Base-by-base conservation (phyloP, 1,140 invertebrate genomes). In the Ectropis grisescens region DNA sequence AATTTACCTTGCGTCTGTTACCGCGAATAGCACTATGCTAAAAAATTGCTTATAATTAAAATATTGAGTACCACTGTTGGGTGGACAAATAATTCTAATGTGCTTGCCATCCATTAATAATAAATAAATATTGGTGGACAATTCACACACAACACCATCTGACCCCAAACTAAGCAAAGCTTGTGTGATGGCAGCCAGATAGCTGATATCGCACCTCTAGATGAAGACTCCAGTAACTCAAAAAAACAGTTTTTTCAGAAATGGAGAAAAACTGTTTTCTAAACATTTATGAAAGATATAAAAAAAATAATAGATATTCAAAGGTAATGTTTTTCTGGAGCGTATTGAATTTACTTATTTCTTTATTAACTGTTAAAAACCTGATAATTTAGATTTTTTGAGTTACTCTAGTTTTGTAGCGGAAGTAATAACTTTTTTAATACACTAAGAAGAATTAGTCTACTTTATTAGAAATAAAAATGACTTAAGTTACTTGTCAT, bases 381-480 rank as follows among this genome's bases (percentile, higher is more conserved):
- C 29, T 1, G 13, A 31, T 31, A n/a, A n/a, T n/a, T n/a, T n/a
- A n/a, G n/a, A n/a, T n/a, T n/a, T 31, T 31, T 31, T 31, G 1
- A 31, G 15, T 31, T 31, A 31, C 13, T 16, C 29, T 31, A 31
- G 29, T 31, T 31, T 31, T 31, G 29, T 31, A 31, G 29, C 13
- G 29, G 29, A 19, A 22, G 14, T 31, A 31, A 31, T 15, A 8
- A 16, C 6, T 11, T 31, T 31, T 31, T 31, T 31, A n/a, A 19
- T 16, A 11, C 29, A 31, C 29, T 31, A 31, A 16, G 13, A 16
- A 16, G 29, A 16, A 19, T 31, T 31, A 31, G 13, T 31, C 8
- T 31, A 31, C 13, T 31, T 31, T 16, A 22, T 19, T 16, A 16
- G 29, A 31, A 31, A 31, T 16, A 31, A 31, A 31, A 31, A 31